phyloP scores from a whole-genome alignment of 2,113 vertebrate genomes.

The Thinocorus orbignyianus region DNA sequence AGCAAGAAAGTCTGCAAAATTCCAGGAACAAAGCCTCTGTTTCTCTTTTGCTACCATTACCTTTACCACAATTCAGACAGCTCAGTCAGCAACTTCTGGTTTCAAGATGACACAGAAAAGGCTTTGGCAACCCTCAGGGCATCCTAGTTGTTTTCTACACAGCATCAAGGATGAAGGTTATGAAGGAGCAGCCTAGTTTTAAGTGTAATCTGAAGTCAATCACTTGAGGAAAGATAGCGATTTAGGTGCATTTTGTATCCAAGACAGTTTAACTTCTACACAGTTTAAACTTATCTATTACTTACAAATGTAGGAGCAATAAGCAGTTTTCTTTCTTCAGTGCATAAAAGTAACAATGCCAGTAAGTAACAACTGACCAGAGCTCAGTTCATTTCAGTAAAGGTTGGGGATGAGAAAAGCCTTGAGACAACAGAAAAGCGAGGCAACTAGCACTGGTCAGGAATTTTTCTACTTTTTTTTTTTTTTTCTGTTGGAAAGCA shows the following conservation, averaged over 20 bases:
- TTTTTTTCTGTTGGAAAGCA: not conserved
- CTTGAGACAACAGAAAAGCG: not conserved
- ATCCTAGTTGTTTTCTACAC: not conserved
- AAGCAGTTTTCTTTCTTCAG: not conserved
- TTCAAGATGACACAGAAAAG: not conserved
- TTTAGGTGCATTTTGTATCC: not conserved
- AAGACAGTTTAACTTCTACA: not conserved
- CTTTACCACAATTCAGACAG: not conserved
- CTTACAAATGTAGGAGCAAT: not conserved
- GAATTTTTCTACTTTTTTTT: not conserved
- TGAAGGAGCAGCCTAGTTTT: not conserved
- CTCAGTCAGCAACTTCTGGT: not conserved
- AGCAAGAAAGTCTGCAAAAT: not conserved
- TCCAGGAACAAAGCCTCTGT: not conserved
- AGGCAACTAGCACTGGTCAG: not conserved
- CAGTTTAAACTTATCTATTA: not conserved
- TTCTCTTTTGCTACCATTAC: slow-evolving; percentile 3
- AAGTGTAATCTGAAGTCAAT: not conserved
- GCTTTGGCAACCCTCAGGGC: not conserved
- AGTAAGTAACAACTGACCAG: not conserved
- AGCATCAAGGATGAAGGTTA: not conserved
- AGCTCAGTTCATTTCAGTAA: not conserved
- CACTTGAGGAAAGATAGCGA: not conserved
- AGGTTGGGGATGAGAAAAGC: not conserved
- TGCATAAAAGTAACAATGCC: not conserved